Percentiles rank a stretch among this genome's conserved stretches.
phyloP scores from a whole-genome alignment of 2,888 invertebrate species.

The Orgyia antiqua region DNA sequence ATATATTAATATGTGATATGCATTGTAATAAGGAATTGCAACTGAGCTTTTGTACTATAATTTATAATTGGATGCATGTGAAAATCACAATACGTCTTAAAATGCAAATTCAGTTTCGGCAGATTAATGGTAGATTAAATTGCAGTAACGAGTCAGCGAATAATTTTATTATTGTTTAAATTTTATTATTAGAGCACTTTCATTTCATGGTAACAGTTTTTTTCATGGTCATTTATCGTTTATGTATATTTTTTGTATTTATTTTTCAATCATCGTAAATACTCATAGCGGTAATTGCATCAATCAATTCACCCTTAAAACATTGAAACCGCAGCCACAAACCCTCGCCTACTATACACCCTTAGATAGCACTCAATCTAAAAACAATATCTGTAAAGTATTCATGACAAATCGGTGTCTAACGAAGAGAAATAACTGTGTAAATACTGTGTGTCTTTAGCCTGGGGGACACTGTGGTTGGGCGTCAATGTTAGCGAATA shows the following conservation, averaged over 20 bases:
- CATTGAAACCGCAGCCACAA: slow-evolving; percentile 31
- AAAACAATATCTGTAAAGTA: slow-evolving; percentile 76
- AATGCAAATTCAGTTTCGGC: too few relatives aligned
- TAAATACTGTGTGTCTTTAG: slow-evolving; percentile 67
- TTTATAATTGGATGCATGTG: too few relatives aligned
- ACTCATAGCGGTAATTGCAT: slow-evolving; percentile 17
- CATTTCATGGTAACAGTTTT: too few relatives aligned
- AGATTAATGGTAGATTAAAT: too few relatives aligned
- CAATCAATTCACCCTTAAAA: slow-evolving; percentile 16
- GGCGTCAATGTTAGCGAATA: slow-evolving; percentile 32
- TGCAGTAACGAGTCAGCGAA: too few relatives aligned
- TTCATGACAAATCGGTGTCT: slow-evolving; percentile 74
- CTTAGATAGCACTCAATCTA: slow-evolving; percentile 60
- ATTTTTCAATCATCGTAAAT: background rate
- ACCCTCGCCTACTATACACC: slow-evolving; percentile 31
- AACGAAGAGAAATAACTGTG: slow-evolving; percentile 75
- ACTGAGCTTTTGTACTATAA: too few relatives aligned
- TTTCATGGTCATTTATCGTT: background rate
- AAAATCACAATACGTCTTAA: too few relatives aligned
- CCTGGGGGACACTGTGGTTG: slow-evolving; percentile 37
- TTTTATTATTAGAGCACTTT: too few relatives aligned
- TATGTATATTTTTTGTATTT: background rate
- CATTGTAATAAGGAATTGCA: too few relatives aligned
- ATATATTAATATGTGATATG: too few relatives aligned
- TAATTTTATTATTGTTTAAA: too few relatives aligned